phyloP scores from a whole-genome alignment of 2,888 invertebrate genomes.

The Philonicus albiceps region DNA sequence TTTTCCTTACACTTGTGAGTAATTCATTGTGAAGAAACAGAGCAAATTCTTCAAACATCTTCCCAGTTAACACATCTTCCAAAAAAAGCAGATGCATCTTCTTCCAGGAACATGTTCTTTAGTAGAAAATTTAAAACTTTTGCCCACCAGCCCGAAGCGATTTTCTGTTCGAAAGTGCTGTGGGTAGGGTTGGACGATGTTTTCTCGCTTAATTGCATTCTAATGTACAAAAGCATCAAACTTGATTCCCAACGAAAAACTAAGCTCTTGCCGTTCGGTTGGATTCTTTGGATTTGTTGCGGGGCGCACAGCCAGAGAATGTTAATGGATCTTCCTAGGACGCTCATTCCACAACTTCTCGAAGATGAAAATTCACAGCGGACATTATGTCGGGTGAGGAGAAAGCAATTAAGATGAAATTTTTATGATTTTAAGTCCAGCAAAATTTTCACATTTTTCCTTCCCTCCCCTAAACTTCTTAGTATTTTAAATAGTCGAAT shows the following conservation, averaged over 20 bases:
- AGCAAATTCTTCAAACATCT: background rate
- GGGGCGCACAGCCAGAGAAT: background rate
- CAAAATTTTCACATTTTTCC: background rate
- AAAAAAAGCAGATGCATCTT: background rate
- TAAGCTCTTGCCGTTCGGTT: background rate
- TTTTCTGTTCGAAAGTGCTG: background rate
- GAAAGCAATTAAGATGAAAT: background rate
- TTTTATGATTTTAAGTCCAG: background rate
- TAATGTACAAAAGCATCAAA: background rate
- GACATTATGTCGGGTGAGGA: background rate
- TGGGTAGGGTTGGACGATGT: background rate
- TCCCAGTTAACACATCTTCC: background rate
- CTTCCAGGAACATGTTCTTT: background rate
- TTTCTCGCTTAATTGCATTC: background rate
- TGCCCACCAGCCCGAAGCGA: background rate
- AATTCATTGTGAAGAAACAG: background rate
- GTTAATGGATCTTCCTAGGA: background rate
- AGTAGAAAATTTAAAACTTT: background rate
- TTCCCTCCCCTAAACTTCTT: background rate
- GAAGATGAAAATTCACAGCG: background rate
- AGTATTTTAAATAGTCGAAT: background rate
- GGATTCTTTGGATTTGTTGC: background rate
- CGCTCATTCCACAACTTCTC: background rate
- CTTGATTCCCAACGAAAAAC: background rate
- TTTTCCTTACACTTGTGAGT: background rate